phyloP scores from a whole-genome alignment of 1,140 invertebrate genomes.

The Drosophila ficusphila region DNA sequence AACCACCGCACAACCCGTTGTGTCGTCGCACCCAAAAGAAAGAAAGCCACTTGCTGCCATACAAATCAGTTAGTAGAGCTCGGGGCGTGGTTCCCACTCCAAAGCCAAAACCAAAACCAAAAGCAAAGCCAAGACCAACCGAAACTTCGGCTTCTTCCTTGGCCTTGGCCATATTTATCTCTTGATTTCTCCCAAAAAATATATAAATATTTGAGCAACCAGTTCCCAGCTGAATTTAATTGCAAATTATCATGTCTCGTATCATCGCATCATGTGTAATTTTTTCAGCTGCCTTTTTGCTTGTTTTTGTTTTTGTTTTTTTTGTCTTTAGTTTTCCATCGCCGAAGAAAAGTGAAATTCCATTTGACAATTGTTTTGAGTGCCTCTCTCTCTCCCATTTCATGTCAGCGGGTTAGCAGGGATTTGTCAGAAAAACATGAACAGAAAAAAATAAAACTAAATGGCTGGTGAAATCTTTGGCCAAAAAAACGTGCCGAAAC shows the following conservation, averaged over 20 bases:
- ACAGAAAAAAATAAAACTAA: slow-evolving; percentile 2
- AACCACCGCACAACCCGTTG: slow-evolving; percentile 34
- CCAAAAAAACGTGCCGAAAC: slow-evolving; percentile 48
- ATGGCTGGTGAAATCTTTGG: slow-evolving; percentile 54
- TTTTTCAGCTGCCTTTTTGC: slow-evolving; percentile 32
- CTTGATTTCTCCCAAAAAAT: slow-evolving; percentile 66
- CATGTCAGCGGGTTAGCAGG: slow-evolving; percentile 79
- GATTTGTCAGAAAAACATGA: slow-evolving; percentile 56
- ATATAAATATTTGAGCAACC: slow-evolving; percentile 54
- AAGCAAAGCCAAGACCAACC: no score
- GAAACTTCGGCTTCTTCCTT: slow-evolving; percentile 31
- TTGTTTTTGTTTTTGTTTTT: slow-evolving; percentile 14
- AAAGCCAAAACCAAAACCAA: no score
- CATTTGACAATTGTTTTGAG: slow-evolving; percentile 41
- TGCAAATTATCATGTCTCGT: slow-evolving; percentile 67
- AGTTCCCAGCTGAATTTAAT: slow-evolving; percentile 63
- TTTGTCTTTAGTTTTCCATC: slow-evolving; percentile 63
- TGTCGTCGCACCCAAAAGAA: slow-evolving; percentile 51
- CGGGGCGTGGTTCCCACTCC: slow-evolving; percentile 19
- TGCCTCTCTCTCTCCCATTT: slow-evolving; percentile 23
- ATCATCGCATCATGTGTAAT: slow-evolving; percentile 53
- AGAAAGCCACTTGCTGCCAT: slow-evolving; percentile 37
- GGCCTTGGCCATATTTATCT: slow-evolving; percentile 41
- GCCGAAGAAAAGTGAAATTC: slow-evolving; percentile 72
- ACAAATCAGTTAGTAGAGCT: slow-evolving; percentile 46